These are phyloP conservation scores for Cariama cristata DNA, from an alignment of 2,113 vertebrate genomes.

Conservation along the genomic window DNA sequence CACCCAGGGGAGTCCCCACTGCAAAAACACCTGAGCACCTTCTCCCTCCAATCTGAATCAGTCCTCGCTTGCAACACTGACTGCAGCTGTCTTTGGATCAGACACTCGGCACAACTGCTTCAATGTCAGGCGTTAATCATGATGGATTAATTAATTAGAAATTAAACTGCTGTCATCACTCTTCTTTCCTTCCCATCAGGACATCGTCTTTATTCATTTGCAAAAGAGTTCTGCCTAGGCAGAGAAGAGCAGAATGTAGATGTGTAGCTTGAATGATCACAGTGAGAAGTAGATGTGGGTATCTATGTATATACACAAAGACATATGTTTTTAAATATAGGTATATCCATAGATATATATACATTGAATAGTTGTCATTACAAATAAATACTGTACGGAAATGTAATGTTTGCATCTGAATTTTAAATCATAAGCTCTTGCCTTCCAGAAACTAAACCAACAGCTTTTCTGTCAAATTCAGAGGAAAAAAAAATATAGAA, in stretches of 20 bases:
- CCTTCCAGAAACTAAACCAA: neutral
- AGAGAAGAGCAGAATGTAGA: neutral
- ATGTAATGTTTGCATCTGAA: neutral
- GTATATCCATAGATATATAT: neutral
- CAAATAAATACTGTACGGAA: slow-evolving; percentile 18
- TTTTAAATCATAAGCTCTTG: neutral
- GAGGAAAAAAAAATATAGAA: neutral
- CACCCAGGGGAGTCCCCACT: too few relatives aligned
- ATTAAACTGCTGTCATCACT: neutral
- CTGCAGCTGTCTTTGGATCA: neutral
- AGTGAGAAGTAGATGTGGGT: neutral
- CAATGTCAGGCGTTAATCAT: neutral
- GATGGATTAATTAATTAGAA: neutral
- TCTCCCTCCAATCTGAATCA: neutral
- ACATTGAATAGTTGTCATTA: neutral
- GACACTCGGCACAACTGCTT: neutral
- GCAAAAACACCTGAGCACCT: neutral
- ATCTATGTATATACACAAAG: neutral
- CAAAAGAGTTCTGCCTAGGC: neutral
- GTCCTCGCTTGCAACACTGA: neutral
- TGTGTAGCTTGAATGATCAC: neutral
- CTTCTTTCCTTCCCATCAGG: neutral
- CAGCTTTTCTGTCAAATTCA: neutral
- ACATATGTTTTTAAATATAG: neutral
- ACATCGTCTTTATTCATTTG: neutral